A percentile compares a stretch with the other conserved stretches of the same genome.
Evolutionary conservation across 2,888 invertebrate species (phyloP).

Genomic region (Sphecodes monilicornis): DNA sequence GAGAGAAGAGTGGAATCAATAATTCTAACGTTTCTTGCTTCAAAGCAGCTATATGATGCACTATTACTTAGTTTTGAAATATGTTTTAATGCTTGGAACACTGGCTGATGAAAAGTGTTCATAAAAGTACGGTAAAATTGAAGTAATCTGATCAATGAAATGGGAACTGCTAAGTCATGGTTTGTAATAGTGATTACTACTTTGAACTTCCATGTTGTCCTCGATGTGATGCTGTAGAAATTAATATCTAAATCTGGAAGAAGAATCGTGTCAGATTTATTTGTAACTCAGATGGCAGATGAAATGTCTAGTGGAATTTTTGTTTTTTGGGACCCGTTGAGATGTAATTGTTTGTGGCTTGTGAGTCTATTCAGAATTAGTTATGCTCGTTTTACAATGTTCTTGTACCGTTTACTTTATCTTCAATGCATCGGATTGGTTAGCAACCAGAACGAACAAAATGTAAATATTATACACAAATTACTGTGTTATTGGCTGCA

Average conservation of each 20-base stretch:
- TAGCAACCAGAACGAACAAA: too few species aligned
- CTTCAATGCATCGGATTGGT: too few species aligned
- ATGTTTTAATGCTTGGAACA: not conserved
- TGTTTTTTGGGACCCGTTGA: not conserved
- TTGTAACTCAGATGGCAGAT: not conserved
- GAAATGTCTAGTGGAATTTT: not conserved
- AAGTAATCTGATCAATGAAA: not conserved
- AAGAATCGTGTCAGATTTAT: not conserved
- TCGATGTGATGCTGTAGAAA: not conserved
- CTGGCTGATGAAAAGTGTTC: not conserved
- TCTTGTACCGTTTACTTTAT: not conserved
- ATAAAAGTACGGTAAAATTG: not conserved
- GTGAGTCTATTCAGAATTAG: not conserved
- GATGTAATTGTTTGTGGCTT: not conserved
- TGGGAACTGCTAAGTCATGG: not conserved
- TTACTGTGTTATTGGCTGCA: too few species aligned
- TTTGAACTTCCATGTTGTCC: not conserved
- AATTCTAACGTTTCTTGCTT: not conserved
- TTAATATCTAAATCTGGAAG: not conserved
- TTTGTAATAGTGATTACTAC: not conserved
- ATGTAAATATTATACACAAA: too few species aligned
- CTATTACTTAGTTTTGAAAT: not conserved
- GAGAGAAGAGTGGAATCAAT: not conserved
- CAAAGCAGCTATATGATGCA: not conserved
- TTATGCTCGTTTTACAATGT: not conserved